Evolutionary conservation across 2,113 vertebrate genomes (phyloP).

Genomic region (Sorex fumeus): DNA sequence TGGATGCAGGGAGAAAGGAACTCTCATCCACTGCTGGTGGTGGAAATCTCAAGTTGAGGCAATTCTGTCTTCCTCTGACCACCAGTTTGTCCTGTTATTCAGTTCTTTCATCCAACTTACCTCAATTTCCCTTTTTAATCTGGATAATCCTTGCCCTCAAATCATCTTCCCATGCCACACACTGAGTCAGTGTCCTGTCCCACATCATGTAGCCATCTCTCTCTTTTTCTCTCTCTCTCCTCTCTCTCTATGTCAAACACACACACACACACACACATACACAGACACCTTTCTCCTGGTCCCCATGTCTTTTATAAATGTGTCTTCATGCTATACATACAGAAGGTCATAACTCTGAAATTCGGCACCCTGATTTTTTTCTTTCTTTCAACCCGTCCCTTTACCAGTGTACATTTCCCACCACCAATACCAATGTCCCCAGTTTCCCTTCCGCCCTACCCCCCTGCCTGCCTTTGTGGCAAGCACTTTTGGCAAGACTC

Average conservation of each 20-base stretch:
- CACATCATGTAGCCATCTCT: neutral
- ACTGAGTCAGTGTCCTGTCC: neutral
- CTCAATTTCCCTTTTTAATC: constrained; percentile 55
- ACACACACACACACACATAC: neutral
- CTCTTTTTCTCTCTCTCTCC: too few species aligned
- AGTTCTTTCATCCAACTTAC: constrained; percentile 5
- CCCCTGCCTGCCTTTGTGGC: too few species aligned
- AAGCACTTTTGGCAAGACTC: too few species aligned
- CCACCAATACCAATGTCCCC: too few species aligned
- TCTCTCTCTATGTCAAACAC: too few species aligned
- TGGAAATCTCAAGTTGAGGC: neutral
- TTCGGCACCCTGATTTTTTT: neutral
- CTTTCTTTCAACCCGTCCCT: too few species aligned
- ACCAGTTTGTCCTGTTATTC: neutral
- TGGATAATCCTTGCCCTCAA: neutral
- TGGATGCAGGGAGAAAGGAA: too few species aligned
- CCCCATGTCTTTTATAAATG: neutral
- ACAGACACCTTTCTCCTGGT: too few species aligned
- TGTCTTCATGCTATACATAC: neutral
- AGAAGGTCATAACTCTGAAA: neutral
- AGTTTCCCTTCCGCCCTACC: too few species aligned
- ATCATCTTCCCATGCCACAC: neutral
- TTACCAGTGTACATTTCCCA: too few species aligned
- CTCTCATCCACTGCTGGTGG: too few species aligned
- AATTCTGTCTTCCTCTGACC: neutral